These are phyloP conservation scores for Vireo griseus DNA, from an alignment of 2,797 vertebrate species.

Conservation along the genomic window DNA sequence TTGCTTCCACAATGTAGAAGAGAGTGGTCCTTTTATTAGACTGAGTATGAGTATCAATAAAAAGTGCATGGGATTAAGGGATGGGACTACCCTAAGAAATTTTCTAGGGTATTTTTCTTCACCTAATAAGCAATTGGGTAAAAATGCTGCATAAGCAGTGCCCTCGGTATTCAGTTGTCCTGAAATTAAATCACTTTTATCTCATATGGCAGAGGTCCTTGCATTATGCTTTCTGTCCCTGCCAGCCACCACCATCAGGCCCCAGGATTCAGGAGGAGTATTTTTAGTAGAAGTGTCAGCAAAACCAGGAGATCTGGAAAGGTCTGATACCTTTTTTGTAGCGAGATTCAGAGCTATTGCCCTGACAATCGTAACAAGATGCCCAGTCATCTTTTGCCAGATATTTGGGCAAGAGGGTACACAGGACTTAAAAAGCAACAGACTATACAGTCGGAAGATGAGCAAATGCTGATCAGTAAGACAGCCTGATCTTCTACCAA, in stretches of 20 bases:
- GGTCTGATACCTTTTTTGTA: background rate
- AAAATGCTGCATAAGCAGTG: background rate
- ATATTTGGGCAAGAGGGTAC: background rate
- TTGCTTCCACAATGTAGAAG: background rate
- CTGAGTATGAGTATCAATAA: background rate
- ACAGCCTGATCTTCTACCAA: background rate
- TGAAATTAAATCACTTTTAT: background rate
- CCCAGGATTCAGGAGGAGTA: background rate
- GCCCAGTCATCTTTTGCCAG: background rate
- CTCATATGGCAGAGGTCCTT: background rate
- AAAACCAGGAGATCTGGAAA: background rate
- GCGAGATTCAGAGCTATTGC: background rate
- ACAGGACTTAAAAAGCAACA: background rate
- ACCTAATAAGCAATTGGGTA: background rate
- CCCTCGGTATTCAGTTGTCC: background rate
- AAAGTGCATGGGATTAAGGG: background rate
- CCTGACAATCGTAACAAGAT: fast-evolving
- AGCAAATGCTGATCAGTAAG: background rate
- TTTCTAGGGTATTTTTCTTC: background rate
- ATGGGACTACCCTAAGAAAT: background rate
- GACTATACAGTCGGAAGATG: background rate
- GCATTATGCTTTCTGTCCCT: background rate
- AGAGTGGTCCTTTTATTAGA: background rate
- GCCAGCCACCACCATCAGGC: background rate
- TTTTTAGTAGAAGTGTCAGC: background rate